These are phyloP conservation scores for Drosophila subquinaria DNA, from an alignment of 2,888 invertebrate genomes.

Conservation along the genomic window DNA sequence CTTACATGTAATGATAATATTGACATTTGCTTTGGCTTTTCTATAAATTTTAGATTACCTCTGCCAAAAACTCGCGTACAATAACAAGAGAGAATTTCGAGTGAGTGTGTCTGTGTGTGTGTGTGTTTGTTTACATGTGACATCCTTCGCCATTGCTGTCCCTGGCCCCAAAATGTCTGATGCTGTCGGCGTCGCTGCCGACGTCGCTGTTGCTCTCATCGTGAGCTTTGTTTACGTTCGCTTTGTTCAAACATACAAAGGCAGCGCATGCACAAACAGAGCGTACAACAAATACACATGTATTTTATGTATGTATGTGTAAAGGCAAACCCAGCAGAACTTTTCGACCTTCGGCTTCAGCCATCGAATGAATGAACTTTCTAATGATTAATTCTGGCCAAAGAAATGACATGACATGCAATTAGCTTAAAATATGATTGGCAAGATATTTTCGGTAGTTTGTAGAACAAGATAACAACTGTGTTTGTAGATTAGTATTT, in stretches of 20 bases:
- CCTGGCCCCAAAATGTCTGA: constrained; percentile 77
- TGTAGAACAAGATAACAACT: neutral
- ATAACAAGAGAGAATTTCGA: constrained; percentile 12
- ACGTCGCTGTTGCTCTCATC: constrained; percentile 35
- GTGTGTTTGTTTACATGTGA: constrained; percentile 67
- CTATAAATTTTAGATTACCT: constrained; percentile 73
- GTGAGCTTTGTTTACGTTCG: constrained; percentile 71
- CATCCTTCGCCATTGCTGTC: constrained; percentile 68
- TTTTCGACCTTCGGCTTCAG: constrained; percentile 38
- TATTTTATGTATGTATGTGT: constrained; percentile 6
- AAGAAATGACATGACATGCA: constrained; percentile 11
- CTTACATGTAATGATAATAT: constrained; percentile 53
- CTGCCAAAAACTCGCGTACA: constrained; percentile 54
- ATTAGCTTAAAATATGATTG: constrained; percentile 13
- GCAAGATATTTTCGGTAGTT: neutral
- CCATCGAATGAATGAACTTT: constrained; percentile 25
- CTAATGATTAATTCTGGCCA: constrained; percentile 16
- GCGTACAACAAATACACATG: constrained; percentile 29
- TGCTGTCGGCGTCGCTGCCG: constrained; percentile 42
- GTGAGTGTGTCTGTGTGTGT: constrained; percentile 21
- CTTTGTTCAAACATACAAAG: constrained; percentile 74
- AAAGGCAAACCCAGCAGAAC: constrained; percentile 39
- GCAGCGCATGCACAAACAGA: constrained; percentile 51
- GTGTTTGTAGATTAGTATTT: neutral
- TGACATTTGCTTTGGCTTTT: constrained; percentile 64